Evolutionary conservation across 1,140 invertebrate species (phyloP), one percentile per base, ranked within the genome.

Genomic region (Zaprionus camerounensis): DNA sequence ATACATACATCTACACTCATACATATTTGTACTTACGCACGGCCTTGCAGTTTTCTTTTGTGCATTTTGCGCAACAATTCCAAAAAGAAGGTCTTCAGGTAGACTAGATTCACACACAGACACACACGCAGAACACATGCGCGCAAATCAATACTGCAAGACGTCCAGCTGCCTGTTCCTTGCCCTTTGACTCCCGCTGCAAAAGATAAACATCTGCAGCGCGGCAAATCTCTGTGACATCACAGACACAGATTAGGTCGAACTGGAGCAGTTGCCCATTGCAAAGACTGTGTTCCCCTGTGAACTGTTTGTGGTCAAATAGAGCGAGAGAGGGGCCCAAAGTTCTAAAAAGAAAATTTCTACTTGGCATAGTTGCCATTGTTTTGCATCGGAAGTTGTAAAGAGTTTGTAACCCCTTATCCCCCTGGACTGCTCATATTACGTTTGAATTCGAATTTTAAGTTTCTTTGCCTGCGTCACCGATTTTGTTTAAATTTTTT

Each of bases 151-250:
- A 58, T 57, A 58, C 4, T 24, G 24, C 11, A 49, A 55, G 46
- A 41, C 22, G 31, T 68, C 41, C 71, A 59, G 59, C 72, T 53
- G 67, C 31, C 53, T 41, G 13, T 38, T 44, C 22, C n/a, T 41
- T 73, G 57, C 44, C 49, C 26, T 34, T 11, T 53, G 26, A 59
- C 65, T 57, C 28, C 58, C 49, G 55, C 26, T 46, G 44, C 31
- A 0, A 15, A 22, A 22, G 53, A 44, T 51, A 71, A 75, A 75
- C 72, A 75, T 75, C 72, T 75, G 72, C 72, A 71, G 44, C 41
- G 41, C 66, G 66, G 66, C 38, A 56, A 58, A 56, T 20, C 70
- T 58, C 15, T 28, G 59, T 13, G 41, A 46, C 41, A 46, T 46
- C n/a, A 17, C 41, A 51, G 46, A 11, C 20, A 24, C 12, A 24